These are phyloP conservation scores for Petrocephalus schoutedeni DNA, from an alignment of 2,797 vertebrate genomes.

Conservation along the genomic window DNA sequence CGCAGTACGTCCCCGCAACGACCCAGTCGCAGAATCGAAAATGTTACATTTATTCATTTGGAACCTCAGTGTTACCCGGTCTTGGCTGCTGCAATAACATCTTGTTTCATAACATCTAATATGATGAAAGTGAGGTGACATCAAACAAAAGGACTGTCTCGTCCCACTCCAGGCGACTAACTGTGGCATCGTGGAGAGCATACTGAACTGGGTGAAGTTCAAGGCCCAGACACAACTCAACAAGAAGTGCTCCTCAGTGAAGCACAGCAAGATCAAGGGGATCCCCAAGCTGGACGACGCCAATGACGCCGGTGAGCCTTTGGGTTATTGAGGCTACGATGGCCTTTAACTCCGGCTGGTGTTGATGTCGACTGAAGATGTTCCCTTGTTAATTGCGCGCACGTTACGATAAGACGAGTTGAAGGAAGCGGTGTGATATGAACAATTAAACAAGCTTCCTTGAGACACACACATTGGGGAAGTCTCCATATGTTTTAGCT, in stretches of 20 bases:
- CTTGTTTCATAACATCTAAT: not conserved
- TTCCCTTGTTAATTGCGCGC: not conserved
- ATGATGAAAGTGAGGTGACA: not conserved
- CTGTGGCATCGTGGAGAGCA: constrained; percentile 86
- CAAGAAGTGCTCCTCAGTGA: constrained; percentile 86
- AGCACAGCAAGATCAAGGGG: constrained; percentile 87
- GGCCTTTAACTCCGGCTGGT: not conserved
- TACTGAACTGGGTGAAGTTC: constrained; percentile 88
- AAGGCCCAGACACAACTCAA: constrained; percentile 85
- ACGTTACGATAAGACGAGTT: not conserved
- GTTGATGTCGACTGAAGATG: not conserved
- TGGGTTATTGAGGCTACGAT: not conserved
- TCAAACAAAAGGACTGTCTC: too few species aligned
- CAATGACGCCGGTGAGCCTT: constrained; percentile 78
- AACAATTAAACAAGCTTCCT: not conserved
- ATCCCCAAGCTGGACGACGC: constrained; percentile 86
- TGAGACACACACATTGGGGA: not conserved
- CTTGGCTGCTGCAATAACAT: not conserved
- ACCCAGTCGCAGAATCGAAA: not conserved
- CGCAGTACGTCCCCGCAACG: constrained; percentile 69
- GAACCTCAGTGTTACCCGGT: not conserved
- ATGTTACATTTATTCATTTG: not conserved
- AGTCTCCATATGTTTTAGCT: not conserved
- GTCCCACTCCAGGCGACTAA: constrained; percentile 69
- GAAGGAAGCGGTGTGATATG: not conserved